These are phyloP conservation scores for Coenonympha arcania DNA, from an alignment of 2,888 invertebrate genomes.

Conservation along the genomic window DNA sequence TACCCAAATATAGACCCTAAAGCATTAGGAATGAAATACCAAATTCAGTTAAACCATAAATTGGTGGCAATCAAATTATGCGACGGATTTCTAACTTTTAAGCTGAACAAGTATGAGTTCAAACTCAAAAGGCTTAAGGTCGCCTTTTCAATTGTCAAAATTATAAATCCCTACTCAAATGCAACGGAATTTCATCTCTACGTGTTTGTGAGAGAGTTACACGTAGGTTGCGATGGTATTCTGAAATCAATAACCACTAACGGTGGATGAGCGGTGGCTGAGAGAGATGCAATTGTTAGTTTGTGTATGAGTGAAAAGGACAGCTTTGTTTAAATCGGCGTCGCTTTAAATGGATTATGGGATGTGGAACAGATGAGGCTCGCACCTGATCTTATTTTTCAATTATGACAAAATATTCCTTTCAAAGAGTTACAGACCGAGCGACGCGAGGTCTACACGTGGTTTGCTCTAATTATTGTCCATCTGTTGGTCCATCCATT, in stretches of 20 bases:
- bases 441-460: too few relatives aligned
- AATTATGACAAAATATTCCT: constrained; percentile 40
- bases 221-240: constrained; percentile 34
- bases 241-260: constrained; percentile 68
- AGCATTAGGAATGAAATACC: constrained; percentile 31
- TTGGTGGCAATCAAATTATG: constrained; percentile 30
- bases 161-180: constrained; percentile 29
- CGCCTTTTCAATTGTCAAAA: constrained; percentile 48
- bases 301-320: constrained; percentile 41
- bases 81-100: constrained; percentile 60
- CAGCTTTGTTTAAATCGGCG: constrained; percentile 37
- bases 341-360: constrained; percentile 47
- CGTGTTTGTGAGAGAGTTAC: constrained; percentile 32
- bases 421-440: constrained; percentile 33
- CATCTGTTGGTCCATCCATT: too few relatives aligned
- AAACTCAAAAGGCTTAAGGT: constrained; percentile 58
- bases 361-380: constrained; percentile 52
- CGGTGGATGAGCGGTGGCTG: constrained; percentile 54
- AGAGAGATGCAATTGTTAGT: constrained; percentile 40
- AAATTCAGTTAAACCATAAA: constrained; percentile 31
- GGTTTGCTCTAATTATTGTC: too few relatives aligned
- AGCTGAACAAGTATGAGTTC: constrained; percentile 59
- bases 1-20: constrained; percentile 48
- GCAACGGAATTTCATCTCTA: constrained; percentile 35
- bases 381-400: constrained; percentile 70